phyloP scores from a whole-genome alignment of 1,140 invertebrate genomes.

The Copidosoma floridanum region DNA sequence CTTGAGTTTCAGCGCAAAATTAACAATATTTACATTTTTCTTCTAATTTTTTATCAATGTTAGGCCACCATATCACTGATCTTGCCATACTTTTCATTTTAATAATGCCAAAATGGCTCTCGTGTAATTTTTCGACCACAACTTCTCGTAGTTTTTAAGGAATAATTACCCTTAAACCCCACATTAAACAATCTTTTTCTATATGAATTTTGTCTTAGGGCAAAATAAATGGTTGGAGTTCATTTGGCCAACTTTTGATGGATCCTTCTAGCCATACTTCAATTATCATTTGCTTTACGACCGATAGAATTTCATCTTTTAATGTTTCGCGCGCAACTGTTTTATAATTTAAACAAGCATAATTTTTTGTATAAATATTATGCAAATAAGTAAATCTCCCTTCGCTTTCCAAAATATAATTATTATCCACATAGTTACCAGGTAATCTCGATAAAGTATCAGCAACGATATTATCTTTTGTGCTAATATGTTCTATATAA shows the following conservation, averaged over 20 bases:
- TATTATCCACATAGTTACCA: background rate
- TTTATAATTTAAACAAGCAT: background rate
- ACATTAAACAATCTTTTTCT: background rate
- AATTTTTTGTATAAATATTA: background rate
- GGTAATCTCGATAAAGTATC: conserved; percentile 32
- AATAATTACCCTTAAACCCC: background rate
- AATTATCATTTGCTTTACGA: background rate
- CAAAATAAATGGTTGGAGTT: background rate
- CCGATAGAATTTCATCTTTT: background rate
- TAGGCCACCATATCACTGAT: conserved; percentile 48
- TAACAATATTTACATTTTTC: conserved; percentile 34
- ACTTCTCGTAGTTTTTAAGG: background rate
- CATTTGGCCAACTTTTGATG: background rate
- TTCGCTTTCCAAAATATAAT: background rate
- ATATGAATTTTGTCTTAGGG: too few relatives aligned
- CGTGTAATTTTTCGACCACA: conserved; percentile 39
- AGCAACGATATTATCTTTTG: conserved; percentile 26
- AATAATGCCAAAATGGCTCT: conserved; percentile 46
- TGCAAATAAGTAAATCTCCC: background rate
- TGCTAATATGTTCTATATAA: conserved; percentile 25
- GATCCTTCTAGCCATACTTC: background rate
- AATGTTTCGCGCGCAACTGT: background rate
- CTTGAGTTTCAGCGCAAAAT: conserved; percentile 27
- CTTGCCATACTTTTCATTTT: conserved; percentile 52
- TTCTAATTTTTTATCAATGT: conserved; percentile 50